Percentiles rank a stretch among this genome's conserved stretches.
Evolutionary conservation across 2,888 invertebrate species (phyloP).

Genomic region (Phyllotreta cruciferae): DNA sequence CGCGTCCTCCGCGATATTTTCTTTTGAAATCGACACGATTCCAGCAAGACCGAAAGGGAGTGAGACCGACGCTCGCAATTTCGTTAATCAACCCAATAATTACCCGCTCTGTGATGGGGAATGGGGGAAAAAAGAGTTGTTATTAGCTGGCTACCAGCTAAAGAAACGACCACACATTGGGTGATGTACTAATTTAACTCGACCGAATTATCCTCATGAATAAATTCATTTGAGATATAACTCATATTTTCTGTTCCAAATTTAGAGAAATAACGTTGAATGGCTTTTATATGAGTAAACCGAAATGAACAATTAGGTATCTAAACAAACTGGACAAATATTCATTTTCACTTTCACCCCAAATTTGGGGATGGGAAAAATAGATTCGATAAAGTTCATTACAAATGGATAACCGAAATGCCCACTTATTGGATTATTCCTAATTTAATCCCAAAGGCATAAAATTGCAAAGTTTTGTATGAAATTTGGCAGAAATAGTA

Average conservation of each 20-base stretch:
- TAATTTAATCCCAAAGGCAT: background rate
- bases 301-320: too few species aligned
- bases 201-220: too few species aligned
- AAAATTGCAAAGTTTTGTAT: background rate
- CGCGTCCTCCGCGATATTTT: slow-evolving; percentile 49
- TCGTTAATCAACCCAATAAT: slow-evolving; percentile 48
- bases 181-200: too few species aligned
- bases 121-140: too few species aligned
- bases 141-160: too few species aligned
- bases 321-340: slow-evolving; percentile 9
- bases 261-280: background rate
- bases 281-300: background rate
- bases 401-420: slow-evolving; percentile 11
- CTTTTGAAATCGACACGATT: slow-evolving; percentile 46
- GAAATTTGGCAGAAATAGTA: background rate
- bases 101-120: slow-evolving; percentile 17
- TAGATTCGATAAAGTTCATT: slow-evolving; percentile 9
- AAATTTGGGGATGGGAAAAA: background rate
- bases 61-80: slow-evolving; percentile 45
- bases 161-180: too few species aligned
- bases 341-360: slow-evolving; percentile 6
- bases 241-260: background rate
- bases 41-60: slow-evolving; percentile 9
- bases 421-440: slow-evolving; percentile 9
- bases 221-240: background rate